Conservation (phyloP, 2,888 invertebrate species). For the Gryllus longicercus region DNA sequence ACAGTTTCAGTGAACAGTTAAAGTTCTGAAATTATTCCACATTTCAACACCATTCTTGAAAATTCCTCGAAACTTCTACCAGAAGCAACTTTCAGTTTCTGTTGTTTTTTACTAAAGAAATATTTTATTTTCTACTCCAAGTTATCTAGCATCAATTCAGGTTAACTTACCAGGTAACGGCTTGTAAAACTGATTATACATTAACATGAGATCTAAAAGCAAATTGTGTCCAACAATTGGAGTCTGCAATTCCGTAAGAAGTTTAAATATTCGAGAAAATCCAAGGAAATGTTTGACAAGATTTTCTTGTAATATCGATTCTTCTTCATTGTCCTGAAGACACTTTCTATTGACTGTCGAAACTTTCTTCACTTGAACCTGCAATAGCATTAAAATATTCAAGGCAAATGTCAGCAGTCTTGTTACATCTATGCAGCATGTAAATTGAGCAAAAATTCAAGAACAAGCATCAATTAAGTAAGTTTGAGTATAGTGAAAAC, state of each 20-base stretch:
- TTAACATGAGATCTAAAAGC: slow-evolving; percentile 64
- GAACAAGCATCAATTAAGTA: too few species aligned
- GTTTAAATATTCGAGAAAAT: slow-evolving; percentile 63
- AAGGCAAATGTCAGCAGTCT: too few species aligned
- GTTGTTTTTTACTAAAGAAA: neutral
- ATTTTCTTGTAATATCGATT: slow-evolving; percentile 49
- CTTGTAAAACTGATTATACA: slow-evolving; percentile 69
- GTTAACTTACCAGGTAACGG: slow-evolving; percentile 57
- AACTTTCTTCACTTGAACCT: slow-evolving; percentile 47
- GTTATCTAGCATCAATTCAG: slow-evolving; percentile 29
- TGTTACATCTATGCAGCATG: too few species aligned
- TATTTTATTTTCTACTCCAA: neutral
- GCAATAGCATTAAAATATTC: neutral
- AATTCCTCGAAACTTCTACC: too few species aligned
- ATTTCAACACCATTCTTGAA: too few species aligned
- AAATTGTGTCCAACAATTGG: slow-evolving; percentile 76
- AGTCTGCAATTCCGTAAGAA: slow-evolving; percentile 59
- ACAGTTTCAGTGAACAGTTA: too few species aligned
- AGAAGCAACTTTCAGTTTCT: too few species aligned
- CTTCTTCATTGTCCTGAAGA: slow-evolving; percentile 17
- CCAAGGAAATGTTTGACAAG: slow-evolving; percentile 57
- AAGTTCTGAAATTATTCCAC: too few species aligned
- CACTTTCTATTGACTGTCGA: slow-evolving; percentile 41
- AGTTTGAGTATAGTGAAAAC: too few species aligned
- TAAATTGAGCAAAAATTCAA: too few species aligned